Evolutionary conservation across 2,888 invertebrate genomes (phyloP).

Genomic region (Lochmaea crataegi): DNA sequence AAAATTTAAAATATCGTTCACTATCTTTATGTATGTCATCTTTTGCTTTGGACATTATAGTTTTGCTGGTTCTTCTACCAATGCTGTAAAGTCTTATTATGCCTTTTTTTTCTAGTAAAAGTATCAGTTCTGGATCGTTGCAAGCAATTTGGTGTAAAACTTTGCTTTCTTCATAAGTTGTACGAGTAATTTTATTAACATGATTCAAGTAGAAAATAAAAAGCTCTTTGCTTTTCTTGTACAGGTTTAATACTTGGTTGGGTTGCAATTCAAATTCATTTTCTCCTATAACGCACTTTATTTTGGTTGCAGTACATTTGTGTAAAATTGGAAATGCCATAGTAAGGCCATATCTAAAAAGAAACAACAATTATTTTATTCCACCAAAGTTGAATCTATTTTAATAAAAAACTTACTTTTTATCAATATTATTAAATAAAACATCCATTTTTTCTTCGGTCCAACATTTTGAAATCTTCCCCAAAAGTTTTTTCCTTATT

Average conservation of each 20-base stretch:
- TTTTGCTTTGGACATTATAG: constrained; percentile 34
- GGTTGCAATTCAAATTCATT: constrained; percentile 42
- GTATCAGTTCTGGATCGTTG: constrained; percentile 43
- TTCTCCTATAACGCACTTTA: constrained; percentile 38
- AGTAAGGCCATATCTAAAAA: constrained; percentile 50
- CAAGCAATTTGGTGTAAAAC: constrained; percentile 40
- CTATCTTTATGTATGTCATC: constrained; percentile 41
- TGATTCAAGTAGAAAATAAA: constrained; percentile 44
- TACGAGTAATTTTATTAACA: constrained; percentile 27
- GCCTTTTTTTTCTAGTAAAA: constrained; percentile 35
- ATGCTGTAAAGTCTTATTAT: constrained; percentile 17
- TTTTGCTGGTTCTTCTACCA: constrained; percentile 44
- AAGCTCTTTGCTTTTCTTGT: constrained; percentile 41
- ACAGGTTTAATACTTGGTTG: constrained; percentile 46
- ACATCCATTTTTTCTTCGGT: constrained; percentile 45
- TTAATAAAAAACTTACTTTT: constrained; percentile 40
- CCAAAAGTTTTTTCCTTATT: constrained; percentile 49
- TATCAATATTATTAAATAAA: constrained; percentile 46
- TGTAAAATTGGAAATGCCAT: constrained; percentile 46
- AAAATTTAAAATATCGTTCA: constrained; percentile 27
- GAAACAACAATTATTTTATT: neutral
- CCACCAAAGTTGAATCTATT: too few relatives aligned
- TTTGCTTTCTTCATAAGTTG: constrained; percentile 35
- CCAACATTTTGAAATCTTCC: constrained; percentile 43
- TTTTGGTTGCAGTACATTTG: constrained; percentile 48